These are phyloP conservation scores for Siderastrea radians DNA, from an alignment of 92 coral and sea anemone species.

Conservation along the genomic window DNA sequence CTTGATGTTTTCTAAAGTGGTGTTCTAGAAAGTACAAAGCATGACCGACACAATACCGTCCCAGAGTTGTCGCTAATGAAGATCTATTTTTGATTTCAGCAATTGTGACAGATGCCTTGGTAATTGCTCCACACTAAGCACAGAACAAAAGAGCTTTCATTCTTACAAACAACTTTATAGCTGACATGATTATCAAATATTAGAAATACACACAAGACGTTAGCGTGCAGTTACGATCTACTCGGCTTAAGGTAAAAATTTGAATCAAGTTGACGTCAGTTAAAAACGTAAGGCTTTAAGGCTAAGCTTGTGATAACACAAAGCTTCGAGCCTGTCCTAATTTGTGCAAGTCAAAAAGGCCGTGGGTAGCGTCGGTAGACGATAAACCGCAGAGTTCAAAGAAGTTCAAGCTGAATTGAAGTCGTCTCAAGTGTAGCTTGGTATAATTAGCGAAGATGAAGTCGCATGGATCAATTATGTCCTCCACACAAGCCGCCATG, in stretches of 20 bases:
- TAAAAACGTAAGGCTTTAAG: not conserved
- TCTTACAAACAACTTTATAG: conserved; percentile 2
- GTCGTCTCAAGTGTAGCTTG: not conserved
- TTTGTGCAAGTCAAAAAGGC: not conserved
- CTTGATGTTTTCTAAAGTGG: not conserved
- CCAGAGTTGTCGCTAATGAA: not conserved
- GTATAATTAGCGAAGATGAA: conserved; percentile 24
- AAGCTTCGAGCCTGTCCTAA: not conserved
- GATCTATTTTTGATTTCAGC: conserved; percentile 41
- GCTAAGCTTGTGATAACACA: not conserved
- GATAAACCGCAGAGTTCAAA: not conserved
- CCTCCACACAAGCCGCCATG: conserved; percentile 35
- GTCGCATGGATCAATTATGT: conserved; percentile 28
- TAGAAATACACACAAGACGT: not conserved
- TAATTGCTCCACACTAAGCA: conserved; percentile 23
- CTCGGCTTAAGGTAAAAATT: not conserved
- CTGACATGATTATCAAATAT: not conserved
- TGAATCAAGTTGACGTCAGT: not conserved
- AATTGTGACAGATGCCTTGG: conserved; percentile 15
- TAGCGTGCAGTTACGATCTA: not conserved
- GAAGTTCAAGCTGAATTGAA: not conserved
- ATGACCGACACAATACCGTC: conserved; percentile 20
- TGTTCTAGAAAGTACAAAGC: conserved; percentile 42
- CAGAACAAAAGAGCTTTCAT: conserved; percentile 38
- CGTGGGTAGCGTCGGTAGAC: no score